phyloP scores from a whole-genome alignment of 2,113 vertebrate genomes.

The Parus major region DNA sequence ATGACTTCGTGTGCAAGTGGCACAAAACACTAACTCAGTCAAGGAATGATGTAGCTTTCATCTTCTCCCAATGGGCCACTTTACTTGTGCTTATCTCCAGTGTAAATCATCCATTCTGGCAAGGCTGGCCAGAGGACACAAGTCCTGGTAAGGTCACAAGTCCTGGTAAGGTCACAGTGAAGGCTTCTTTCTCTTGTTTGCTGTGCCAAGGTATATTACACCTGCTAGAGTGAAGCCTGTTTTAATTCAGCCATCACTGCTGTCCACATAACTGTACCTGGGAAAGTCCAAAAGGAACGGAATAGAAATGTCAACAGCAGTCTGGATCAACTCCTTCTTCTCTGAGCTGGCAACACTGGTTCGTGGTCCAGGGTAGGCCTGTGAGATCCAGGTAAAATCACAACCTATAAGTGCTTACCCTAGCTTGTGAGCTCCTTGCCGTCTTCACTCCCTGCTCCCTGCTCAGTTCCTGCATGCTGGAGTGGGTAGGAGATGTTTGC shows the following conservation, averaged over 20 bases:
- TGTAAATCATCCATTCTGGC: not conserved
- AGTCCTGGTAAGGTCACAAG: not conserved
- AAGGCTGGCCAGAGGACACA: not conserved
- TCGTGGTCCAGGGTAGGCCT: not conserved
- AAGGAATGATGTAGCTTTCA: not conserved
- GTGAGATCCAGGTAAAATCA: not conserved
- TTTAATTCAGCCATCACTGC: not conserved
- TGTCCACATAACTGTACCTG: rapidly evolving
- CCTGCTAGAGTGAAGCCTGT: not conserved
- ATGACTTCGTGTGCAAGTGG: not conserved
- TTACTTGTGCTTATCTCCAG: not conserved
- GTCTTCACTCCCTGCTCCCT: not conserved
- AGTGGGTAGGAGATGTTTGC: not conserved
- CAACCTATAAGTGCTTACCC: not conserved
- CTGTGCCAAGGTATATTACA: not conserved
- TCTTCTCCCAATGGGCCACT: not conserved
- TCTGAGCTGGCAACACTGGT: not conserved
- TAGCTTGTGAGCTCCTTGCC: not conserved
- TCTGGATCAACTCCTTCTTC: not conserved
- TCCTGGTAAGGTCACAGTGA: not conserved
- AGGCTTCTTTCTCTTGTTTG: not conserved
- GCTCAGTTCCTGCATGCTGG: rapidly evolving
- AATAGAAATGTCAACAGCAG: not conserved
- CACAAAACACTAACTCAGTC: not conserved
- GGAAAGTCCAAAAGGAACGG: not conserved